A percentile compares a stretch with the other conserved stretches of the same genome.
Evolutionary conservation across 1,140 invertebrate genomes (phyloP).

Genomic region (Euglossa dilemma): DNA sequence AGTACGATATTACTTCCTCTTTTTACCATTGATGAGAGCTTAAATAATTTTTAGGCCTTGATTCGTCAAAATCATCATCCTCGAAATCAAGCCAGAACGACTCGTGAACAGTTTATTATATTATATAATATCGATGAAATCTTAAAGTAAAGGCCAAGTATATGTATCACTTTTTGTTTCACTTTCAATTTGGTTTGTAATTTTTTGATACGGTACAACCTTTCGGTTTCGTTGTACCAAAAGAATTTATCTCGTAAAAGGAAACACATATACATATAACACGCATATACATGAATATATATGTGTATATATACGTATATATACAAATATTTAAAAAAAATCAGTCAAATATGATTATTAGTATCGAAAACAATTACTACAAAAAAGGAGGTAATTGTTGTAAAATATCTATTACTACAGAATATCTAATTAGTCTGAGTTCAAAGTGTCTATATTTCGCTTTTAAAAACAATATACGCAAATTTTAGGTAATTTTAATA

Average conservation of each 20-base stretch:
- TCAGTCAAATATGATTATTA: constrained; percentile 37
- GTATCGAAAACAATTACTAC: constrained; percentile 10
- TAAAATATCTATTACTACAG: constrained; percentile 13
- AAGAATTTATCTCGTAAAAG: background rate
- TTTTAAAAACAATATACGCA: constrained; percentile 8
- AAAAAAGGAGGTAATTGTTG: constrained; percentile 24
- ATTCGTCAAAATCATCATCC: background rate
- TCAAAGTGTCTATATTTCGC: background rate
- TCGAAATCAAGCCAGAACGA: constrained; percentile 20
- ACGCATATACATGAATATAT: no score
- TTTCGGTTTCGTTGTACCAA: constrained; percentile 24
- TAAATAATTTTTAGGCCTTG: constrained; percentile 28
- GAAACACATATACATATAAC: background rate
- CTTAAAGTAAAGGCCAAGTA: constrained; percentile 21
- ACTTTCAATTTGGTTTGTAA: constrained; percentile 23
- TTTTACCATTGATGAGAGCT: background rate
- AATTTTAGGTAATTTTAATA: background rate
- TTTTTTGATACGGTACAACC: constrained; percentile 4
- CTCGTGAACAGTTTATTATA: background rate
- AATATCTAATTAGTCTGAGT: constrained; percentile 16
- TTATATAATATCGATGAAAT: constrained; percentile 15
- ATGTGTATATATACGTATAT: no score
- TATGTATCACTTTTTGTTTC: constrained; percentile 24
- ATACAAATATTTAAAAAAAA: no score
- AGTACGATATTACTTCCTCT: background rate